Evolutionary conservation across 2,113 vertebrate genomes (phyloP), one percentile per base, ranked within the genome.

Genomic region (Numida meleagris): DNA sequence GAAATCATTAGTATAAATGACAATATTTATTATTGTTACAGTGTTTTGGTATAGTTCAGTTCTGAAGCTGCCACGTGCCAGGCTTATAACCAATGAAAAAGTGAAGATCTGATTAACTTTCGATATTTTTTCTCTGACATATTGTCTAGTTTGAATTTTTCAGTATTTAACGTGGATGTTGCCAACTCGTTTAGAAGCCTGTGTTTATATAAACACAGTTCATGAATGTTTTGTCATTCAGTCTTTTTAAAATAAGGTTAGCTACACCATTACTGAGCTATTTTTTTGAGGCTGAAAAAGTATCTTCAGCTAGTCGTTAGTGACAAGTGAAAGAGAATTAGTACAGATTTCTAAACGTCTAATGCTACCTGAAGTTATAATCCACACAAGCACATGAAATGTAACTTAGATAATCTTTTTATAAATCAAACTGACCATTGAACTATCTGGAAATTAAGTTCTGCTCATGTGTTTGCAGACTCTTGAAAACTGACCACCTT

Each of bases 201-300:
- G 92, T 77, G 76, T 96, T 94, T 95, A 67, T 94, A 94, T 95
- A 93, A 96, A 94, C 46, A 86, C 43, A 34, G 9, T 90, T 93
- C n/a, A 61, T 62, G 96, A 88, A 88, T 73, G 67, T 62, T 95
- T 90, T 94, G 73, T 86, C 38, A 67, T 61, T 92, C 1, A 9
- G 48, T 89, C 61, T 93, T 86, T 86, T 27, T 61, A 42, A 76
- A 74, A 29, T 53, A 40, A 27, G 76, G 87, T 85, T 89, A 66
- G 6, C 13, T 80, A 6, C 42, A 9, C 23, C 58, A 33, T 77
- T 67, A 38, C 43, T 92, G 48, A 87, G 67, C 17, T 91, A 4
- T 82, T 55, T 92, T 95, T 92, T 11, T 85, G 55, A 76, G 53
- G 12, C 43, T 87, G 70, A 67, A 70, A 29, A 82, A 71, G 17